Base-by-base conservation (phyloP, 2,797 vertebrate species). In the Heteromormyrus szaboi region DNA sequence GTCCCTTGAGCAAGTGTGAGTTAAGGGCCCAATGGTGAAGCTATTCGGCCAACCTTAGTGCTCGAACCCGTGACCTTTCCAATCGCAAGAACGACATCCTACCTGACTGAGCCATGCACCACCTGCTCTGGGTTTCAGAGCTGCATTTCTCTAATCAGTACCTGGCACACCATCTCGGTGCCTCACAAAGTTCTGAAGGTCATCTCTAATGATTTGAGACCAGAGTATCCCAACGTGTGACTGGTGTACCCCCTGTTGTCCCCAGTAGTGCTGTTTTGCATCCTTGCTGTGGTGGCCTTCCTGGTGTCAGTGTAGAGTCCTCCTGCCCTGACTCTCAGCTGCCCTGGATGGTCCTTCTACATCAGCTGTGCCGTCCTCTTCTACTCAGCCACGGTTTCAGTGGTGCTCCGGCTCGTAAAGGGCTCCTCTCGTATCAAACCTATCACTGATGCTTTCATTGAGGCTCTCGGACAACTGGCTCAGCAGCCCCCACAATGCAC, bases 261-360 rank as follows among this genome's bases (percentile, higher is more conserved):
- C 85, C 62, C 41, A 59, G 17, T 89, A 93, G 91, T 90, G 3
- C 44, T 88, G 0, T 88, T 92, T 46, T 93, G 92, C 56, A 53
- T 88, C 14, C 51, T 89, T 19, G 88, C 90, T 3, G 33, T 92
- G 51, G 87, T 91, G 0, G 0, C 85, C 91, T 92, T 93, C 89
- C 9, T 93, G 86, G 89, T 90, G 51, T 90, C 91, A 51, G 29
- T 92, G 2, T 54, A 90, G 4, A 83, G 90, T 65, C 89, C 90
- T 11, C 46, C 86, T 0, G 50, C 91, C 0, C 76, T 90, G 54
- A 84, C 91, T 90, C 79, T 91, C 37, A 85, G 53, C 3, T 89
- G 87, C 68, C 91, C 93, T 0, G 90, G 93, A 53, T 94, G 93
- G 93, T 90, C 92, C 65, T 93, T 93, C 90, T 93, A 92, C 89